Percentiles rank a stretch among this genome's conserved stretches.
phyloP scores from a whole-genome alignment of 2,888 invertebrate genomes.

The Sycophila texana region DNA sequence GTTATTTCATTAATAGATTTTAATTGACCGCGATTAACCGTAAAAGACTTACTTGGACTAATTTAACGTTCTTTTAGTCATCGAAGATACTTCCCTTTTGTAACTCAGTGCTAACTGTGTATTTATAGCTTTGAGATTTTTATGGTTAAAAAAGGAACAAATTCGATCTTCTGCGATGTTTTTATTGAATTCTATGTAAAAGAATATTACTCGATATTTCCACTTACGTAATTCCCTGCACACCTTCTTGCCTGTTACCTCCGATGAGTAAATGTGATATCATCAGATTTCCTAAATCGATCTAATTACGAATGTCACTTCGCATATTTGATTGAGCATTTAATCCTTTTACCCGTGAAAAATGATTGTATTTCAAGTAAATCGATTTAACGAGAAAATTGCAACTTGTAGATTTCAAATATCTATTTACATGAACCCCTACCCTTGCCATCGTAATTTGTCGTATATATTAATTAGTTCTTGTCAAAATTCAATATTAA shows the following conservation, averaged over 20 bases:
- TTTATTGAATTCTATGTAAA: not conserved
- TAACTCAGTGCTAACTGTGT: not conserved
- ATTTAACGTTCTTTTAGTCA: slow-evolving; percentile 22
- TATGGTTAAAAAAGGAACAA: not conserved
- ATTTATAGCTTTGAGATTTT: not conserved
- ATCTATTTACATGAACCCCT: no score
- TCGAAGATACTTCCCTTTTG: not conserved
- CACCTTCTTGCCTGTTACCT: not conserved
- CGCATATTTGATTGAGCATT: no score
- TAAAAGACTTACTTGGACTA: slow-evolving; percentile 11
- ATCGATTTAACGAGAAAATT: no score
- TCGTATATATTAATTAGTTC: no score
- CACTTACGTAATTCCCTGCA: not conserved
- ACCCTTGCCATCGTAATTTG: no score
- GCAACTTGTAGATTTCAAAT: no score
- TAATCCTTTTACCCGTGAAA: no score
- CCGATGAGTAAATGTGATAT: not conserved
- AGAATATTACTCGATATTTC: not conserved
- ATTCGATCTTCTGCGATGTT: not conserved
- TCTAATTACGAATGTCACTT: no score
- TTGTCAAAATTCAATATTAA: no score
- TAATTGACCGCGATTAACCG: slow-evolving; percentile 40
- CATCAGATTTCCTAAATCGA: no score
- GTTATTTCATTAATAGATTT: slow-evolving; percentile 40
- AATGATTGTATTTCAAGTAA: no score